These are phyloP conservation scores for Eretmochelys imbricata DNA, from an alignment of 2,113 vertebrate species.

Conservation along the genomic window DNA sequence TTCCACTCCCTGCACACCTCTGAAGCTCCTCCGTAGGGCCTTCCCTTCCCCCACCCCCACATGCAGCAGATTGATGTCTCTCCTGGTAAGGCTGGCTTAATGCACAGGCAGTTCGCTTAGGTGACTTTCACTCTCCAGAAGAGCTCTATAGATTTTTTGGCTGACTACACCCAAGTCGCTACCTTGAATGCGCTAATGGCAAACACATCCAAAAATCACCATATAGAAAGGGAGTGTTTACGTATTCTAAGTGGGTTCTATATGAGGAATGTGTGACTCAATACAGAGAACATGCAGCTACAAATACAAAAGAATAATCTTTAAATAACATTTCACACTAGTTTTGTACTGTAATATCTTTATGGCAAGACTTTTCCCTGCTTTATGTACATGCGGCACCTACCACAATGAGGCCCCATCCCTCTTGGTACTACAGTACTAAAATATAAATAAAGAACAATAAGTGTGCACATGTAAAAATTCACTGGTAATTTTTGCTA, in stretches of 20 bases:
- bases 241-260: not conserved
- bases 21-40: not conserved
- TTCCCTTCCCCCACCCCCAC: not conserved
- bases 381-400: not conserved
- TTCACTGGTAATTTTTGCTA: not conserved
- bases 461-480: not conserved
- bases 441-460: not conserved
- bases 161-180: not conserved
- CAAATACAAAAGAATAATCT: not conserved
- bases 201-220: not conserved
- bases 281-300: not conserved
- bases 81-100: not conserved
- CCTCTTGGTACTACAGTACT: not conserved
- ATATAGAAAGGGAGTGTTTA: not conserved
- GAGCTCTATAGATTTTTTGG: not conserved
- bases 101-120: not conserved
- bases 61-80: not conserved
- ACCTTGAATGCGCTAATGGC: not conserved
- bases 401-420: fast-evolving
- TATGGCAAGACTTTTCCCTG: too few species aligned
- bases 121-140: not conserved
- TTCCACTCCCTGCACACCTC: not conserved
- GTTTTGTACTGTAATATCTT: too few species aligned
- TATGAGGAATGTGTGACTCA: not conserved
- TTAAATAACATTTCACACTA: not conserved